Evolutionary conservation across 2,888 invertebrate genomes (phyloP), one percentile per base, ranked within the genome.

Genomic region (Eugnorisma glareosa): DNA sequence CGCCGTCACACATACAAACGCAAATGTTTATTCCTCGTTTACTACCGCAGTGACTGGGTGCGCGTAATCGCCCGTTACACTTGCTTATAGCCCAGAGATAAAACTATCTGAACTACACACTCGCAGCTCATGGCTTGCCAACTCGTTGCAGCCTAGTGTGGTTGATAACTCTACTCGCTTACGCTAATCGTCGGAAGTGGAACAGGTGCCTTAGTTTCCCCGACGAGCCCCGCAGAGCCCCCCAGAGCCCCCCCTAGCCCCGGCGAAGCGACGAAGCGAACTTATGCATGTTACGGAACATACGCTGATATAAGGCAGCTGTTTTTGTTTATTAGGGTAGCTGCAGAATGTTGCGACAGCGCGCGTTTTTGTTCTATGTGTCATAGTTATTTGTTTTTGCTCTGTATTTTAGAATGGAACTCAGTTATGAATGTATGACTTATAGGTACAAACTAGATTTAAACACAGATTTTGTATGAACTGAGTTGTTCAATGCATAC

Each of bases 191-290:
- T 15, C 40, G 4, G 40, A 40, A 11, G 4, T 40, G 8, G 8
- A 0, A 40, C 64, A 15, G 4, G 40, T 24, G 40, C 64, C 40
- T 40, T 40, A 64, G 40, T 72, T 45, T 54, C 73, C 51, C 10
- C 43, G 21, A 59, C 31, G 78, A 67, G 67, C 43, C 18, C 54
- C 40, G 40, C 40, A 40, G 40, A 40, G 40, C n/a, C n/a, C n/a
- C 70, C 3, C 43, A 43, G 61, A 51, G 66, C 61, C 28, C 28
- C 61, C 2, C 31, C 48, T 70, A 79, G 48, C 40, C 5, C 18
- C n/a, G 57, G 24, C 67, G 80, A 83, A 67, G 76, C 73, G 80
- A 80, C 76, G 76, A 73, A 73, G 77, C 64, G 79, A 71, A 82
- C 67, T 79, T 85, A 75, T 76, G 73, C 73, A 75, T 76, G 54